phyloP scores from a whole-genome alignment of 2,797 vertebrate genomes.

The Caiman crocodilus region DNA sequence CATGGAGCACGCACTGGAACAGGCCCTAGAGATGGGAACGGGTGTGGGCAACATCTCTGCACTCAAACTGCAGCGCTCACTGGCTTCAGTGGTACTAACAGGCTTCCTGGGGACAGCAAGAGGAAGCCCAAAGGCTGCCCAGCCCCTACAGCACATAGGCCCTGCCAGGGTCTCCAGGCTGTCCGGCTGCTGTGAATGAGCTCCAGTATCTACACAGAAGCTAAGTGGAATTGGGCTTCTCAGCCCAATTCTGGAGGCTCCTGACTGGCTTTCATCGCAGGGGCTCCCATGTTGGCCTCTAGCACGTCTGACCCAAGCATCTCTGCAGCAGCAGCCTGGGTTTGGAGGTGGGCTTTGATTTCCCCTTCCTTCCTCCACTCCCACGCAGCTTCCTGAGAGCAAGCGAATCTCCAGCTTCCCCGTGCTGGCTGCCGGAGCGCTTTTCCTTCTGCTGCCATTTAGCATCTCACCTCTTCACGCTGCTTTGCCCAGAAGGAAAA shows the following conservation, averaged over 20 bases:
- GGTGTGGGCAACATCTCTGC: neutral
- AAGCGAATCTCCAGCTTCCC: conserved; percentile 68
- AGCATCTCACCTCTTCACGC: conserved; percentile 53
- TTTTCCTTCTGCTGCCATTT: conserved; percentile 42
- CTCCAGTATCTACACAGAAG: neutral
- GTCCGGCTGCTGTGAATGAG: neutral
- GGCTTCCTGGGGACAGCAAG: neutral
- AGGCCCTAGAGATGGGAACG: too few species aligned
- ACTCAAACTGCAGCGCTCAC: neutral
- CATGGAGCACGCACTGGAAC: too few species aligned
- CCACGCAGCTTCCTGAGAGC: conserved; percentile 43
- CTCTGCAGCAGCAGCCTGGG: conserved; percentile 24
- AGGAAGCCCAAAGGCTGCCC: neutral
- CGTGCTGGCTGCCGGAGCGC: conserved; percentile 18
- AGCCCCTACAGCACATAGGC: accelerated
- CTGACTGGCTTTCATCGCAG: neutral
- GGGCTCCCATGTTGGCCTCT: too few species aligned
- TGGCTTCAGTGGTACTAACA: neutral
- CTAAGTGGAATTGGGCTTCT: neutral
- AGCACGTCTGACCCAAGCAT: neutral
- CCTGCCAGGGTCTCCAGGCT: neutral
- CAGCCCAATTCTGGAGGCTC: neutral
- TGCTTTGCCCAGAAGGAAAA: conserved; percentile 55
- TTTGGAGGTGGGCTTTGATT: conserved; percentile 40
- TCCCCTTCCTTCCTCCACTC: conserved; percentile 65